These are phyloP conservation scores for Mormoops blainvillei DNA, from an alignment of 2,113 vertebrate species.

Conservation along the genomic window DNA sequence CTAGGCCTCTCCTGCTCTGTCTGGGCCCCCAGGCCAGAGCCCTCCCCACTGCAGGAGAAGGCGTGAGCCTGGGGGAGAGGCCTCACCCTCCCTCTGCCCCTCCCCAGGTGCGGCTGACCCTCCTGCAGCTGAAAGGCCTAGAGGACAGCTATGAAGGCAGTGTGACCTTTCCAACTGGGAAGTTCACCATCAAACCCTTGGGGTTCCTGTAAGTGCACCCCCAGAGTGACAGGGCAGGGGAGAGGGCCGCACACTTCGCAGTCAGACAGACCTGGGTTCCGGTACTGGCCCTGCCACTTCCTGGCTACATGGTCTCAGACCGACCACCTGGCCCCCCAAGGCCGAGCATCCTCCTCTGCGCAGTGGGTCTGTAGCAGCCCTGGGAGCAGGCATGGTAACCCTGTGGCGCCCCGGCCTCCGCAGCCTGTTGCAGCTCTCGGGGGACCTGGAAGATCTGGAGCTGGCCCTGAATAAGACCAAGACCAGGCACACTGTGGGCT, in stretches of 20 bases:
- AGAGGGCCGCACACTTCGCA: background rate
- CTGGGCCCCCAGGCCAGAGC: background rate
- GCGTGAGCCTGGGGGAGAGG: background rate
- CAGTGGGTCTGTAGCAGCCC: fast-evolving
- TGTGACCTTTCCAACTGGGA: constrained; percentile 81
- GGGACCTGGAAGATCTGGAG: constrained; percentile 94
- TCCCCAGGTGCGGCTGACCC: constrained; percentile 86
- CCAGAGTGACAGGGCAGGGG: background rate
- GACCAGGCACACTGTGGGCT: constrained; percentile 82
- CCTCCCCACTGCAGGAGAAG: background rate
- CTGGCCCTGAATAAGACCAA: constrained; percentile 88
- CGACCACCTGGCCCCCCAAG: fast-evolving
- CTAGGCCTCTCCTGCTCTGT: background rate
- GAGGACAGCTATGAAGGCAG: constrained; percentile 89
- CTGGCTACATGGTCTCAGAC: fast-evolving
- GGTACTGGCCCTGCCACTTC: background rate
- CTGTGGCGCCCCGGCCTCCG: background rate
- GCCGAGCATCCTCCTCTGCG: background rate
- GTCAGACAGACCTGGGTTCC: background rate
- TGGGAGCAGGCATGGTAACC: background rate
- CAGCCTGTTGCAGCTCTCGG: constrained; percentile 91
- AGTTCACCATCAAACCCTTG: constrained; percentile 85
- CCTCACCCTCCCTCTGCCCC: background rate
- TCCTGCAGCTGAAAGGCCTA: constrained; percentile 94
- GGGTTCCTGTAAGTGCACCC: constrained; percentile 91